phyloP scores from a whole-genome alignment of 2,797 vertebrate species.

The Squalus acanthias region DNA sequence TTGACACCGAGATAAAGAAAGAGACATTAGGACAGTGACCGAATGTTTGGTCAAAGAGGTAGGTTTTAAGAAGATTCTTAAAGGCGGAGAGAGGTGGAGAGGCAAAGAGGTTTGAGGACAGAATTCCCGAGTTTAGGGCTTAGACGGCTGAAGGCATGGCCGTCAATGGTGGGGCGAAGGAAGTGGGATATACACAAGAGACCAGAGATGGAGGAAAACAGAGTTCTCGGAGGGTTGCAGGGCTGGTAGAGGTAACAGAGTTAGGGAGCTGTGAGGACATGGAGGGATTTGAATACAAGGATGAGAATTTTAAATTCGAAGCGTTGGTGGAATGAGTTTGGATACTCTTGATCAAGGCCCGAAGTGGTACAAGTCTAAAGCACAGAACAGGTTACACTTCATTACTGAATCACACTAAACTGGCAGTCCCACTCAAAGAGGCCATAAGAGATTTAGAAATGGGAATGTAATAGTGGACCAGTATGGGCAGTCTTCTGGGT shows the following conservation, averaged over 20 bases:
- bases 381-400: neutral
- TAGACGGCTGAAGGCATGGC: neutral
- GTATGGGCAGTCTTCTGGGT: neutral
- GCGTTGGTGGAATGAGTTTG: neutral
- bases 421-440: neutral
- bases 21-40: neutral
- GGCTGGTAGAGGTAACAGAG: neutral
- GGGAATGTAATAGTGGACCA: neutral
- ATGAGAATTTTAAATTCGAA: neutral
- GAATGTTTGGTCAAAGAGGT: neutral
- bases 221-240: neutral
- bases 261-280: neutral
- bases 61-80: neutral
- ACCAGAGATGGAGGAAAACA: neutral
- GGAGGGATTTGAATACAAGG: neutral
- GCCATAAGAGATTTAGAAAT: neutral
- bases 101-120: neutral
- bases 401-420: neutral
- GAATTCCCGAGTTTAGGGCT: neutral
- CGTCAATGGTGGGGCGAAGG: neutral
- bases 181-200: neutral
- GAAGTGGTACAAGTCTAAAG: neutral
- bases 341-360: neutral
- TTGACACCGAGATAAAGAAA: neutral
- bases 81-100: neutral